A percentile compares a stretch with the other conserved stretches of the same genome.
Evolutionary conservation across 2,797 vertebrate species (phyloP).

Genomic region (Diglossa cyanea): DNA sequence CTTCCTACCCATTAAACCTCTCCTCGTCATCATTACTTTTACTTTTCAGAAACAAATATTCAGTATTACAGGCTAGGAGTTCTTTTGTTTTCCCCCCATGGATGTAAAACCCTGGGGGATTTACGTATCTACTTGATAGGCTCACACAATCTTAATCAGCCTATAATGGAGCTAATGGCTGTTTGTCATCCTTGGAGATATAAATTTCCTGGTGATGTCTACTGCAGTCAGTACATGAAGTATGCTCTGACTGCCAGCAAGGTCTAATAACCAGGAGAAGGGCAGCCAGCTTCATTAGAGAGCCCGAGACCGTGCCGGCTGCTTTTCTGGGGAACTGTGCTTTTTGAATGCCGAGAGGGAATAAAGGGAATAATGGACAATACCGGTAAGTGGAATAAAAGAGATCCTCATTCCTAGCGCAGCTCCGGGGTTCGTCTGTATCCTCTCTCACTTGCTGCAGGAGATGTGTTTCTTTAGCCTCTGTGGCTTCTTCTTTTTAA

Average conservation of each 20-base stretch:
- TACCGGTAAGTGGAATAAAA: conserved; percentile 83
- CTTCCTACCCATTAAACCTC: conserved; percentile 29
- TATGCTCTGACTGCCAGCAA: conserved; percentile 73
- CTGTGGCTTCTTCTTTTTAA: conserved; percentile 27
- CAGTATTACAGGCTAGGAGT: conserved; percentile 48
- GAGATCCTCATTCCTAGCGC: conserved; percentile 27
- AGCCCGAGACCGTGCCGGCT: conserved; percentile 69
- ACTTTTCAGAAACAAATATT: conserved; percentile 39
- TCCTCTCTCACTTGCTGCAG: conserved; percentile 40
- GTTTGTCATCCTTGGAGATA: conserved; percentile 85
- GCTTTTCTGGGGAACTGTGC: conserved; percentile 73
- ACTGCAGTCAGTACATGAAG: conserved; percentile 78
- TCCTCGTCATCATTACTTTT: conserved; percentile 28
- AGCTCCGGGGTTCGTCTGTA: conserved; percentile 1
- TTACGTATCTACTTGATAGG: conserved; percentile 80
- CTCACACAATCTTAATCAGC: conserved; percentile 79
- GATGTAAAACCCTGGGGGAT: conserved; percentile 75
- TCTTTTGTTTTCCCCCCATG: conserved; percentile 58
- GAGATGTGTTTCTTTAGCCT: conserved; percentile 42
- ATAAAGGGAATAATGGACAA: conserved; percentile 88
- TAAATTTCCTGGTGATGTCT: conserved; percentile 82
- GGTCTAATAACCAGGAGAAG: conserved; percentile 75
- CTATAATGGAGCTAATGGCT: conserved; percentile 86
- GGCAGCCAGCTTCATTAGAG: conserved; percentile 71
- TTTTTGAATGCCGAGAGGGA: conserved; percentile 71